A percentile compares a stretch with the other conserved stretches of the same genome.
phyloP scores from a whole-genome alignment of 2,888 invertebrate species.

The Stenichneumon culpator region DNA sequence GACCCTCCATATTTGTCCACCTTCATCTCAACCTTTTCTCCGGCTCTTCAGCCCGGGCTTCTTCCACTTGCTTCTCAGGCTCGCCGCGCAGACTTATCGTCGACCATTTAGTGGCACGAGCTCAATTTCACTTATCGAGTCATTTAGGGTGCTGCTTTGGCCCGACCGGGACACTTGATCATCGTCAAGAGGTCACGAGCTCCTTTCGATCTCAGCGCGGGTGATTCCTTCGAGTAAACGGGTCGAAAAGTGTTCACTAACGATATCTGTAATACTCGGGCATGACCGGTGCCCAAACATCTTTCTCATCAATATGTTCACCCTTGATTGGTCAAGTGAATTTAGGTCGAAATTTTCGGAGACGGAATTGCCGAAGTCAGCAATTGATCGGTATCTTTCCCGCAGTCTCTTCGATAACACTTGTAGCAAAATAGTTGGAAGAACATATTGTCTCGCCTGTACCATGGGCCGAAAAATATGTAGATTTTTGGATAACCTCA shows the following conservation, averaged over 20 bases:
- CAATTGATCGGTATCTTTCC: neutral
- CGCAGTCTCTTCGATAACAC: neutral
- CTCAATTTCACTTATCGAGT: slow-evolving; percentile 55
- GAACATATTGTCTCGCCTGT: neutral
- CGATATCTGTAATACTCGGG: neutral
- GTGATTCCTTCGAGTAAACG: slow-evolving; percentile 1
- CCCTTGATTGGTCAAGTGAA: neutral
- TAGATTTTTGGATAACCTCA: neutral
- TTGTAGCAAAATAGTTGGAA: slow-evolving; percentile 37
- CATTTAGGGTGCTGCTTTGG: slow-evolving; percentile 44
- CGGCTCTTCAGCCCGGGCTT: slow-evolving; percentile 10
- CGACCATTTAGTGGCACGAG: slow-evolving; percentile 41
- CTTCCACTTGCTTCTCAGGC: slow-evolving; percentile 44
- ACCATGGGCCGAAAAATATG: neutral
- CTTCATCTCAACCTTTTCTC: slow-evolving; percentile 29
- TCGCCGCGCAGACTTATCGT: slow-evolving; percentile 43
- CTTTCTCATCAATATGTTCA: slow-evolving; percentile 17
- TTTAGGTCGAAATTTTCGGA: neutral
- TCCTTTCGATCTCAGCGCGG: slow-evolving; percentile 51
- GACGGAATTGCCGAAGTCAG: neutral
- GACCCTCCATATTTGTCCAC: slow-evolving; percentile 47
- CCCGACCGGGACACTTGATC: slow-evolving; percentile 56
- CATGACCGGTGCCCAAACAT: slow-evolving; percentile 28
- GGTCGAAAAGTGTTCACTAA: slow-evolving; percentile 13
- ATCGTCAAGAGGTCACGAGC: slow-evolving; percentile 63